Evolutionary conservation across 2,888 invertebrate genomes (phyloP).

Genomic region (Schrankia costaestrigalis): DNA sequence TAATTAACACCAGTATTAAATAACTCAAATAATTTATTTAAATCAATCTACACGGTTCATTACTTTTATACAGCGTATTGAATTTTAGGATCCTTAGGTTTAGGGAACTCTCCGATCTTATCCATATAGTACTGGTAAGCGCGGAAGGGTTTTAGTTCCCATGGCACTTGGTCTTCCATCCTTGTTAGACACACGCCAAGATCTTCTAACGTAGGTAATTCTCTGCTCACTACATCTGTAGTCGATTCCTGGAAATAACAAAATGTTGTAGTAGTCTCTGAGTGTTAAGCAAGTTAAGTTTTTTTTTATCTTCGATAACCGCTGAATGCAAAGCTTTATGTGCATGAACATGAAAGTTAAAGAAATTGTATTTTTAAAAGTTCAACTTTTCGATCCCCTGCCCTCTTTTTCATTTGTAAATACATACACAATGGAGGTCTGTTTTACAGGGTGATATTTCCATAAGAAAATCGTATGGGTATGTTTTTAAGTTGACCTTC

Average conservation of each 20-base stretch:
- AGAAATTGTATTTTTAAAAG: too few species aligned
- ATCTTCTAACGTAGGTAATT: conserved; percentile 91
- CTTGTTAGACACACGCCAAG: conserved; percentile 88
- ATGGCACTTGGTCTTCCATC: conserved; percentile 91
- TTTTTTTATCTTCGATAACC: too few species aligned
- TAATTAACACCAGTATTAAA: neutral
- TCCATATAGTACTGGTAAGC: conserved; percentile 86
- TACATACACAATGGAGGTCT: too few species aligned
- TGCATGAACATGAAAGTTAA: too few species aligned
- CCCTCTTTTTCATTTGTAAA: too few species aligned
- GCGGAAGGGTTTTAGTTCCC: conserved; percentile 88
- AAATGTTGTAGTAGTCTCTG: neutral
- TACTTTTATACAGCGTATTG: too few species aligned
- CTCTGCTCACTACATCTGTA: conserved; percentile 83
- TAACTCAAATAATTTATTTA: neutral
- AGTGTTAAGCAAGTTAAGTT: too few species aligned
- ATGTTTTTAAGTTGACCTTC: too few species aligned
- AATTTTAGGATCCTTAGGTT: conserved; percentile 84
- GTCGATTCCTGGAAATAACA: conserved; percentile 83
- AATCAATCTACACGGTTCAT: neutral
- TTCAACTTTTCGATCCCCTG: too few species aligned
- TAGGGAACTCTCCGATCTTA: conserved; percentile 87
- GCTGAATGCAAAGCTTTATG: too few species aligned
- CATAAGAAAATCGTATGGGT: too few species aligned
- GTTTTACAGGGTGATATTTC: too few species aligned